A percentile compares a stretch with the other conserved stretches of the same genome.
These are phyloP conservation scores for Pseudomyrmex gracilis DNA, from an alignment of 1,140 invertebrate genomes.

Conservation along the genomic window DNA sequence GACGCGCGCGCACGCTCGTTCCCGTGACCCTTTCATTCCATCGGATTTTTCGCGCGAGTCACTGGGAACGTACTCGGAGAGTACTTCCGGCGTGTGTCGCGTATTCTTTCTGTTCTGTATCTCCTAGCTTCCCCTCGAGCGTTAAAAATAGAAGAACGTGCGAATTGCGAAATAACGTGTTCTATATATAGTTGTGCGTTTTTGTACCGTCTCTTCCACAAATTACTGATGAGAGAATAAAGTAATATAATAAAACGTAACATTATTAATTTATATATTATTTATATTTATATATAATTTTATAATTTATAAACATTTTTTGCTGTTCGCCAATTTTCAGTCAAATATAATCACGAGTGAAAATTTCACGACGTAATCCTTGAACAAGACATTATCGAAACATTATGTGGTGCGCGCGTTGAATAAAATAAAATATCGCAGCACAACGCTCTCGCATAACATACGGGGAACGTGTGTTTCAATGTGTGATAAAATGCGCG, in stretches of 20 bases:
- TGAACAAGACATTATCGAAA: background rate
- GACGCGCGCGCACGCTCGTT: conserved; percentile 27
- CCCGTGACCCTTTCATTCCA: conserved; percentile 34
- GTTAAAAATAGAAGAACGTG: too few relatives aligned
- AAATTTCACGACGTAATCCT: background rate
- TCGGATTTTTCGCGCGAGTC: conserved; percentile 25
- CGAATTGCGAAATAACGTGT: too few relatives aligned
- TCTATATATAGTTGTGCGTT: too few relatives aligned
- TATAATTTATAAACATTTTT: conserved; percentile 26
- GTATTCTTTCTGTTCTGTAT: conserved; percentile 21
- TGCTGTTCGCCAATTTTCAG: background rate
- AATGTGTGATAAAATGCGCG: background rate
- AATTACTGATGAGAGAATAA: too few relatives aligned
- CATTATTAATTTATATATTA: too few relatives aligned
- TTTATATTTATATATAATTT: too few relatives aligned
- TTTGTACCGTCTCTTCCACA: too few relatives aligned
- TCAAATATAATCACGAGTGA: background rate
- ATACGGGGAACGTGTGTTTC: too few relatives aligned
- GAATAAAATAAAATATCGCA: background rate
- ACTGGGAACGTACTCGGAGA: conserved; percentile 35
- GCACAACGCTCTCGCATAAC: background rate
- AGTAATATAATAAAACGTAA: too few relatives aligned
- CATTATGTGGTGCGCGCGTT: background rate
- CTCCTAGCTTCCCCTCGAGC: too few relatives aligned
- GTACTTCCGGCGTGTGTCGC: conserved; percentile 5